Evolutionary conservation across 2,888 invertebrate genomes (phyloP).

Genomic region (Notodonta dromedarius): DNA sequence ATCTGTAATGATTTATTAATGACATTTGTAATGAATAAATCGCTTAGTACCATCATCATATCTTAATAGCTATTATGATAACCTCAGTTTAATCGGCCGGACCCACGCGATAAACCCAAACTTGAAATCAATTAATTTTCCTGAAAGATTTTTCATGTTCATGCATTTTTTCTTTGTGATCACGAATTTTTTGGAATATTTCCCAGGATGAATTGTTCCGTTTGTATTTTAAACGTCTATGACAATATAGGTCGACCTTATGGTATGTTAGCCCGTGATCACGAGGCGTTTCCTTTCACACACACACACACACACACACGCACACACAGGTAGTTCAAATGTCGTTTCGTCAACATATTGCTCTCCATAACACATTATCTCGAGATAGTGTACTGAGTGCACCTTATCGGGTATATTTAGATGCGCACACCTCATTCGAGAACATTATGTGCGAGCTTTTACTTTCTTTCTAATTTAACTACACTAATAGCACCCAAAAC

Average conservation of each 20-base stretch:
- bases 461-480: background rate
- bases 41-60: constrained; percentile 9
- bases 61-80: background rate
- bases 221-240: no score
- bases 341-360: background rate
- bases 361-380: background rate
- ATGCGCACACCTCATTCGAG: constrained; percentile 9
- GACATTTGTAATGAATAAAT: constrained; percentile 16
- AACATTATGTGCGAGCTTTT: constrained; percentile 11
- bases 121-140: no score
- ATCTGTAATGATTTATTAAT: constrained; percentile 19
- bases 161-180: no score
- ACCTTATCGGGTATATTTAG: constrained; percentile 41
- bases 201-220: no score
- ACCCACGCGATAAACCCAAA: background rate
- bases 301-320: background rate
- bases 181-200: no score
- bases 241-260: background rate
- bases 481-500: no score
- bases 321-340: background rate
- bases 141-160: no score
- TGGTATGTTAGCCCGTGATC: background rate
- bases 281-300: background rate
- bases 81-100: background rate
- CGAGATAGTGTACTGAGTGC: constrained; percentile 28